Percentiles rank a stretch among this genome's conserved stretches.
Conservation (phyloP, 2,113 vertebrate genomes). For the Cheilinus undulatus region DNA sequence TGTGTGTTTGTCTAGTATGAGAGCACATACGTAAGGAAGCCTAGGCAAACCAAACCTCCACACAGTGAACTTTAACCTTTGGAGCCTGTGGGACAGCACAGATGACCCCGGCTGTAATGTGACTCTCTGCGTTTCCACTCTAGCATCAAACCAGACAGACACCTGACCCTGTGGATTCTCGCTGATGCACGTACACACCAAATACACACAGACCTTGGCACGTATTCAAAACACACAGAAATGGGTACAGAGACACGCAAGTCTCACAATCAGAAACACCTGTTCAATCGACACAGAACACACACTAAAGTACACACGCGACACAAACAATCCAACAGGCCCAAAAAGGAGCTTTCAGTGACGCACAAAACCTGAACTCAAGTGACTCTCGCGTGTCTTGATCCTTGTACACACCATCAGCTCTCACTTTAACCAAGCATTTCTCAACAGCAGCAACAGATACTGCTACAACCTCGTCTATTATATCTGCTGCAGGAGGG, state of each 20-base stretch:
- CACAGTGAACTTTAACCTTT: constrained; percentile 62
- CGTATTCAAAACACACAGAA: background rate
- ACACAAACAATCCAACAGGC: constrained; percentile 30
- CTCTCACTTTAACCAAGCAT: constrained; percentile 41
- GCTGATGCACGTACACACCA: background rate
- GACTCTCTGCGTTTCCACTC: constrained; percentile 58
- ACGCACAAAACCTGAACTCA: constrained; percentile 33
- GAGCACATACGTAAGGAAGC: background rate
- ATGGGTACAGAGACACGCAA: background rate
- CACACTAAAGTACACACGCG: constrained; percentile 9
- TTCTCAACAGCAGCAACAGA: constrained; percentile 32
- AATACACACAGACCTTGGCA: background rate
- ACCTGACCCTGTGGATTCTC: constrained; percentile 43
- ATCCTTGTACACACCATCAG: constrained; percentile 16
- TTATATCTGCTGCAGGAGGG: constrained; percentile 31
- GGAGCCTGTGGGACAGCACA: constrained; percentile 33
- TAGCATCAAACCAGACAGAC: constrained; percentile 54
- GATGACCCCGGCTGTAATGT: constrained; percentile 58
- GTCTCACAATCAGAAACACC: constrained; percentile 40
- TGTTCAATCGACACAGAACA: constrained; percentile 24
- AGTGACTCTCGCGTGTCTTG: constrained; percentile 22
- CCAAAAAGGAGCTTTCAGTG: constrained; percentile 9
- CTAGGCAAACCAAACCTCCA: constrained; percentile 4
- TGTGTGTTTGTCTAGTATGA: background rate
- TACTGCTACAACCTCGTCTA: constrained; percentile 25